phyloP scores from a whole-genome alignment of 1,140 invertebrate genomes.

The Bombus turneri region DNA sequence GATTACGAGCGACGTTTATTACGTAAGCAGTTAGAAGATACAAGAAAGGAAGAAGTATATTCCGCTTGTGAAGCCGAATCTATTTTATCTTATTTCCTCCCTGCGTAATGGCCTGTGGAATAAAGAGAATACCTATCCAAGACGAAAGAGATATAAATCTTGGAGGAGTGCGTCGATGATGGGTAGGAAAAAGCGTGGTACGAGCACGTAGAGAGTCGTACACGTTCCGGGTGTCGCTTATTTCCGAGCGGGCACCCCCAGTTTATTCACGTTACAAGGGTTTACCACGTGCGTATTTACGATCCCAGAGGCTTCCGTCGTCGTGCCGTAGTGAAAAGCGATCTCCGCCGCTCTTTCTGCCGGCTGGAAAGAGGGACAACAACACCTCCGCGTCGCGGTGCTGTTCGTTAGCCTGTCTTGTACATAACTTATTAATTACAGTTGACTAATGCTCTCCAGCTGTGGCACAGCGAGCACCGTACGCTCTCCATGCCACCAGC shows the following conservation, averaged over 20 bases:
- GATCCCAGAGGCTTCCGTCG: constrained; percentile 58
- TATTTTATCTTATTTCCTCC: neutral
- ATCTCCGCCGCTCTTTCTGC: constrained; percentile 29
- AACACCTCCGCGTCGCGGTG: constrained; percentile 37
- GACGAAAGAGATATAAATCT: neutral
- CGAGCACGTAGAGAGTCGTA: too few species aligned
- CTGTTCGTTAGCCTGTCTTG: constrained; percentile 61
- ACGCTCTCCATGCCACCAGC: constrained; percentile 34
- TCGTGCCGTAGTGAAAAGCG: constrained; percentile 40
- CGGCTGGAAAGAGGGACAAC: constrained; percentile 37
- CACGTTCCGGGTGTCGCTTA: constrained; percentile 50
- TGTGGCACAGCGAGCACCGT: constrained; percentile 60
- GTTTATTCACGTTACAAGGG: constrained; percentile 63
- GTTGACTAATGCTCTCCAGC: constrained; percentile 72
- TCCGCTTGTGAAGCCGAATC: rapidly evolving
- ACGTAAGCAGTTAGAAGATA: neutral
- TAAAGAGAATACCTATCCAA: neutral
- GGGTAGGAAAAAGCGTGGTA: too few species aligned
- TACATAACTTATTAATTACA: constrained; percentile 72
- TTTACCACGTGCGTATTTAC: constrained; percentile 60
- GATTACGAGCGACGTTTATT: rapidly evolving
- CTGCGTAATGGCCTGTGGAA: neutral
- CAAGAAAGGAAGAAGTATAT: neutral
- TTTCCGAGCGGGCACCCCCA: constrained; percentile 51
- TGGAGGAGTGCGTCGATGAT: neutral